Evolutionary conservation across 2,888 invertebrate species (phyloP), one percentile per base, ranked within the genome.

Genomic region (Quadroppia sp.): DNA sequence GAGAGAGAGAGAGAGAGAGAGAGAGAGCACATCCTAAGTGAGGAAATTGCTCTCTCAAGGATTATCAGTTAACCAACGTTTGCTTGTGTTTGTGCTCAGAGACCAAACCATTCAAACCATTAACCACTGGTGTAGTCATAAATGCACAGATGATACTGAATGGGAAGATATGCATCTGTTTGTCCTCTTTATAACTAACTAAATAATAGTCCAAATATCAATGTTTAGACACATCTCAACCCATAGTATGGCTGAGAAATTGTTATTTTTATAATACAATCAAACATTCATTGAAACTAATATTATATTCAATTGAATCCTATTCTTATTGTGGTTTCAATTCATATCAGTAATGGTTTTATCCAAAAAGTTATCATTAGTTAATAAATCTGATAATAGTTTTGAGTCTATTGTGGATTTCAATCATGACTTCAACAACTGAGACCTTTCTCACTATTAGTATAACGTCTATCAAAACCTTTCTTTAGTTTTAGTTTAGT

Each of bases 131-230:
- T 61, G 28, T 32, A 61, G 61, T 61, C 61, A 61, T 61, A 61
- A 61, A 61, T 32, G 30, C 32, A 61, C 7, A 61, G 61, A 61
- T 32, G 2, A 3, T 9, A 59, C 23, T 59, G 32, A 13, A 36
- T 61, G 61, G 20, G 61, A 61, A 61, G 61, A 61, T 61, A 61
- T 61, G 61, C 61, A 61, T 61, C 61, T 61, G 61, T 61, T n/a
- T n/a, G n/a, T n/a, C n/a, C n/a, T n/a, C 32, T 17, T 61, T 20
- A 61, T 20, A 32, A 61, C 9, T 61, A 61, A 61, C 61, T 17
- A 17, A 61, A 61, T 61, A 61, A 61, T 61, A 61, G 32, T 32
- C 61, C n/a, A n/a, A 61, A 61, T 36, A 61, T 32, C 15, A 61
- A 61, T 32, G 32, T 61, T 61, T 13, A 61, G 61, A 61, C 61